These are phyloP conservation scores for Conchocele bisecta DNA, from an alignment of 2,888 invertebrate species.

Conservation along the genomic window DNA sequence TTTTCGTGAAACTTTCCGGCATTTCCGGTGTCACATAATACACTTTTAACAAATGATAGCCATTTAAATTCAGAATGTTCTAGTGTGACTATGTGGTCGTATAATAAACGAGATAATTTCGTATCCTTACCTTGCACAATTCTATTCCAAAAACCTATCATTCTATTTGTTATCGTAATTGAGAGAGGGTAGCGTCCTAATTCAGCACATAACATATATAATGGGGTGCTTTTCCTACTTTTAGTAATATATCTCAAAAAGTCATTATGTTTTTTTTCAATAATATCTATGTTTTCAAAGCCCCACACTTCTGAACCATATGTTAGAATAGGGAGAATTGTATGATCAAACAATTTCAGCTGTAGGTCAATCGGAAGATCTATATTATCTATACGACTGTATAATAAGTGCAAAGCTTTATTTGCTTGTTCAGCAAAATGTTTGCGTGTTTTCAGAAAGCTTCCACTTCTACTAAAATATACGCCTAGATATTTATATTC, in stretches of 20 bases:
- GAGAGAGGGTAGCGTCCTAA: not conserved
- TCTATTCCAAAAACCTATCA: constrained; percentile 12
- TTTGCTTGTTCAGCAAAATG: constrained; percentile 2
- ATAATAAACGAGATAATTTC: not conserved
- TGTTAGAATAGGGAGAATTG: constrained; percentile 1
- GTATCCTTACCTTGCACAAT: not conserved
- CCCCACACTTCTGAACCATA: not conserved
- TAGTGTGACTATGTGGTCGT: not conserved
- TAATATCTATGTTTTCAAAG: constrained; percentile 5
- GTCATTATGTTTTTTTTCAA: constrained; percentile 5
- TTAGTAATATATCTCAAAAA: not conserved
- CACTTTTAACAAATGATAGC: not conserved
- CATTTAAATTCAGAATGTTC: not conserved
- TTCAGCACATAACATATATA: constrained; percentile 10
- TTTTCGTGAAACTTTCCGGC: no score
- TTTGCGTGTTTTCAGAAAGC: no score
- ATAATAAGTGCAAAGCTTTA: not conserved
- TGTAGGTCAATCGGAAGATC: constrained; percentile 13
- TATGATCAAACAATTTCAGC: constrained; percentile 5
- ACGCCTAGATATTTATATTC: constrained; percentile 11
- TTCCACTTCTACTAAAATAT: not conserved
- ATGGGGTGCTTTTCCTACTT: constrained; percentile 2
- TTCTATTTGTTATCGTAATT: constrained; percentile 1
- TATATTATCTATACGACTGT: not conserved
- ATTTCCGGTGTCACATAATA: no score